Percentiles rank a stretch among this genome's conserved stretches.
Conservation (phyloP, 2,888 invertebrate species). For the Agonopterix subpropinquella region DNA sequence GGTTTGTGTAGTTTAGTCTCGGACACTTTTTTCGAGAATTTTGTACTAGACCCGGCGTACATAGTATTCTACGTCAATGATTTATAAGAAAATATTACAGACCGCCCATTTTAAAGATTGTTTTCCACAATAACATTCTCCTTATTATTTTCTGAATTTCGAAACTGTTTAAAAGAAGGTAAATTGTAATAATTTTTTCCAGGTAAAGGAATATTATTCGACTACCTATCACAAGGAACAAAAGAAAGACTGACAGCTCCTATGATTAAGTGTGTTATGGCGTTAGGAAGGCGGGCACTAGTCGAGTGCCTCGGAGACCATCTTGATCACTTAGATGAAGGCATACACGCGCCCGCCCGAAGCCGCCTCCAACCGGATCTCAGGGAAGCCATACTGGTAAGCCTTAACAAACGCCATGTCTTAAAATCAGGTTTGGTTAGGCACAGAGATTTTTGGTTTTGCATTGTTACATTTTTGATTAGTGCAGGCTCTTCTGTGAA, state of each 20-base stretch:
- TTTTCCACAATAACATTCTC: too few species aligned
- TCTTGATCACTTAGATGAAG: slow-evolving; percentile 46
- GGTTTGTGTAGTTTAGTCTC: too few species aligned
- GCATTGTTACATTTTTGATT: too few species aligned
- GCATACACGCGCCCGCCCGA: slow-evolving; percentile 30
- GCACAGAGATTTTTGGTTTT: too few species aligned
- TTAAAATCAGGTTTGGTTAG: too few species aligned
- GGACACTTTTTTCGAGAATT: too few species aligned
- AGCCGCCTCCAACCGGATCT: slow-evolving; percentile 30
- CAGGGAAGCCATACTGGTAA: slow-evolving; percentile 48
- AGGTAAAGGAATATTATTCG: slow-evolving; percentile 67
- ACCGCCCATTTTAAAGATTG: too few species aligned
- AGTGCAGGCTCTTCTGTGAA: too few species aligned
- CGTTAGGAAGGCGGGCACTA: slow-evolving; percentile 55
- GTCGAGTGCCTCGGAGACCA: slow-evolving; percentile 53
- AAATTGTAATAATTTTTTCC: slow-evolving; percentile 5
- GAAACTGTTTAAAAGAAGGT: too few species aligned
- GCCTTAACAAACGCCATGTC: slow-evolving; percentile 4
- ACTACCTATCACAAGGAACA: slow-evolving; percentile 63
- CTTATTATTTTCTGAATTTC: not conserved
- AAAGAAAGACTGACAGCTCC: slow-evolving; percentile 62
- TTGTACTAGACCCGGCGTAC: too few species aligned
- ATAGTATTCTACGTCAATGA: too few species aligned
- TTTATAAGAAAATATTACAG: too few species aligned
- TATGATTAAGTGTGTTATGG: slow-evolving; percentile 62